Evolutionary conservation across 2,888 invertebrate genomes (phyloP).

Genomic region (Meliscaeva auricollis): DNA sequence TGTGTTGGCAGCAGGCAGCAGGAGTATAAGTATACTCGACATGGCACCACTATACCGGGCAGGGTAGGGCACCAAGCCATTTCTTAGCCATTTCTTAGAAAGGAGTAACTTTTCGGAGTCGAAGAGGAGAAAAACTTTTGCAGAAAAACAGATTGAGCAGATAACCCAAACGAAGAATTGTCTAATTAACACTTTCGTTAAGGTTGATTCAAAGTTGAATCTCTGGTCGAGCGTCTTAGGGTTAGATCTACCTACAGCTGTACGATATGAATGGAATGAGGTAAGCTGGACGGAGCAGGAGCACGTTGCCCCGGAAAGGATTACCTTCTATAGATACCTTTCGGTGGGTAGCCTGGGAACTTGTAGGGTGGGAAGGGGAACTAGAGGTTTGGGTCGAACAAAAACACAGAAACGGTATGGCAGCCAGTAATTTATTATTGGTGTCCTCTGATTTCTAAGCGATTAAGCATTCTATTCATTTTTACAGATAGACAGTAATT

Average conservation of each 20-base stretch:
- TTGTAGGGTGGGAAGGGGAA: background rate
- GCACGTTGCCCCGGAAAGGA: conserved; percentile 60
- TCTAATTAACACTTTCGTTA: conserved; percentile 76
- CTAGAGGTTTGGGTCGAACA: conserved; percentile 6
- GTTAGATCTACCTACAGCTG: background rate
- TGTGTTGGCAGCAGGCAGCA: no score
- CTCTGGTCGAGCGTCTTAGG: conserved; percentile 55
- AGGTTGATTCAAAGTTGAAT: conserved; percentile 75
- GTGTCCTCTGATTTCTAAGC: conserved; percentile 76
- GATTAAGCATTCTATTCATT: conserved; percentile 76
- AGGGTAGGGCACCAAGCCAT: background rate
- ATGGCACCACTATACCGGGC: no score
- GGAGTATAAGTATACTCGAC: background rate
- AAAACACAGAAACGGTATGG: conserved; percentile 50
- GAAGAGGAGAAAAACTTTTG: conserved; percentile 59
- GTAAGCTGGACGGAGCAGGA: conserved; percentile 7
- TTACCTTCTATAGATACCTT: conserved; percentile 41
- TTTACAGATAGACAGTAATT: conserved; percentile 76
- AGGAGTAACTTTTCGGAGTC: conserved; percentile 72
- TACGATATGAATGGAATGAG: background rate
- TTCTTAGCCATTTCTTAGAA: conserved; percentile 24
- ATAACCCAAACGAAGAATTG: conserved; percentile 76
- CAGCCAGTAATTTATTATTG: conserved; percentile 74
- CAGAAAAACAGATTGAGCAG: conserved; percentile 76
- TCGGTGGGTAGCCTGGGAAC: background rate